phyloP scores from a whole-genome alignment of 2,113 vertebrate genomes.

The Falcunculus frontatus region DNA sequence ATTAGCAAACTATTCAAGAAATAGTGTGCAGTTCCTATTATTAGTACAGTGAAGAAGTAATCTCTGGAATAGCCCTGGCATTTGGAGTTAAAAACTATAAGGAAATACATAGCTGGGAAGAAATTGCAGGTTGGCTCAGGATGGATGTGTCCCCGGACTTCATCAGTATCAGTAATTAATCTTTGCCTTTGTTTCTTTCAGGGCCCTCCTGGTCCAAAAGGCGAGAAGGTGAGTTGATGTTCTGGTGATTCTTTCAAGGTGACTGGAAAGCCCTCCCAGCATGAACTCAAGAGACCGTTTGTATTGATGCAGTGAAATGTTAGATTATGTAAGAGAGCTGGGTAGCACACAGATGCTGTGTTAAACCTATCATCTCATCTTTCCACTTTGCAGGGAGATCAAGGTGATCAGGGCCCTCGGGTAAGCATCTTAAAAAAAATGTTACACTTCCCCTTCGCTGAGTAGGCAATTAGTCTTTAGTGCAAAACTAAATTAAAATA shows the following conservation, averaged over 20 bases:
- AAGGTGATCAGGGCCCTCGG: constrained; percentile 98
- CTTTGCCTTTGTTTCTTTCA: constrained; percentile 62
- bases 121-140: not conserved
- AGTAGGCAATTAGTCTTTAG: constrained; percentile 59
- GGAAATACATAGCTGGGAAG: not conserved
- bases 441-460: constrained; percentile 60
- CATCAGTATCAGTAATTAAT: not conserved
- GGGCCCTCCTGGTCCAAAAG: constrained; percentile 91
- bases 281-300: constrained; percentile 24
- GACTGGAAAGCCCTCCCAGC: constrained; percentile 36
- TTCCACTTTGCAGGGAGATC: constrained; percentile 90
- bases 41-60: not conserved
- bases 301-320: constrained; percentile 53
- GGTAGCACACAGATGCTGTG: constrained; percentile 59
- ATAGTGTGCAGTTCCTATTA: not conserved
- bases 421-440: constrained; percentile 85
- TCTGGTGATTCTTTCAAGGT: not conserved
- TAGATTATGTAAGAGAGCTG: constrained; percentile 65
- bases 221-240: constrained; percentile 91
- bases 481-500: constrained; percentile 49
- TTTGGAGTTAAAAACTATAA: not conserved
- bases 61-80: not conserved
- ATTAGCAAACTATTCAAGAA: not conserved
- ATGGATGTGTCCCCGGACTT: not conserved
- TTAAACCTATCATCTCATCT: constrained; percentile 74